Evolutionary conservation across 2,113 vertebrate genomes (phyloP).

Genomic region (Phalacrocorax brasilianus): DNA sequence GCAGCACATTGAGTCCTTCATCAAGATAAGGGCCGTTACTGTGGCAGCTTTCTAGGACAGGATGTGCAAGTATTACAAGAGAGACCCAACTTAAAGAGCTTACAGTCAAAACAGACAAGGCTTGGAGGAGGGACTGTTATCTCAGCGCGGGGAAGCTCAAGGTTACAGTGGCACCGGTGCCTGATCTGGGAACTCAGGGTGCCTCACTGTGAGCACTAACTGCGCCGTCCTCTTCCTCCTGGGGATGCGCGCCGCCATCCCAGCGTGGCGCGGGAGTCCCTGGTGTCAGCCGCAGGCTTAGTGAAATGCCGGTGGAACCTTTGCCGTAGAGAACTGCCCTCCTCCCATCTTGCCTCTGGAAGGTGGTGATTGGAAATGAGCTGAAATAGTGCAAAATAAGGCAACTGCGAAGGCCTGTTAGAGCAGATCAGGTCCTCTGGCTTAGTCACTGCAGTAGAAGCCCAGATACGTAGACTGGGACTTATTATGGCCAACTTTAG

Average conservation of each 20-base stretch:
- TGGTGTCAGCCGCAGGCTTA: not conserved
- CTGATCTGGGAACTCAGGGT: accelerated
- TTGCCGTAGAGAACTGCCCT: not conserved
- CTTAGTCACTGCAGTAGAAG: not conserved
- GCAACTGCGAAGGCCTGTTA: not conserved
- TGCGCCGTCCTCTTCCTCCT: accelerated
- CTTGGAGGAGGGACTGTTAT: not conserved
- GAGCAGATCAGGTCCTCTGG: not conserved
- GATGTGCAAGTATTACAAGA: not conserved
- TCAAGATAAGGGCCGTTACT: not conserved
- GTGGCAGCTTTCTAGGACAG: not conserved
- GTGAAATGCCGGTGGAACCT: not conserved
- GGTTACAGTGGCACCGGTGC: not conserved
- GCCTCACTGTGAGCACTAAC: not conserved
- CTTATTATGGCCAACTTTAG: not conserved
- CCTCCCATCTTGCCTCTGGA: not conserved
- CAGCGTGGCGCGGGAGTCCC: accelerated
- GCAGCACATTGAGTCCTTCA: not conserved
- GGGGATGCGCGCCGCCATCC: not conserved
- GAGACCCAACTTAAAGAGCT: not conserved
- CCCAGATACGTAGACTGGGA: too few species aligned
- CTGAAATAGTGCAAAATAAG: not conserved
- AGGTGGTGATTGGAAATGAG: not conserved
- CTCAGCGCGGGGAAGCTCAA: not conserved
- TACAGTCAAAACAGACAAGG: not conserved